A percentile compares a stretch with the other conserved stretches of the same genome.
Evolutionary conservation across 2,113 vertebrate genomes (phyloP).

Genomic region (Epinephelus moara): DNA sequence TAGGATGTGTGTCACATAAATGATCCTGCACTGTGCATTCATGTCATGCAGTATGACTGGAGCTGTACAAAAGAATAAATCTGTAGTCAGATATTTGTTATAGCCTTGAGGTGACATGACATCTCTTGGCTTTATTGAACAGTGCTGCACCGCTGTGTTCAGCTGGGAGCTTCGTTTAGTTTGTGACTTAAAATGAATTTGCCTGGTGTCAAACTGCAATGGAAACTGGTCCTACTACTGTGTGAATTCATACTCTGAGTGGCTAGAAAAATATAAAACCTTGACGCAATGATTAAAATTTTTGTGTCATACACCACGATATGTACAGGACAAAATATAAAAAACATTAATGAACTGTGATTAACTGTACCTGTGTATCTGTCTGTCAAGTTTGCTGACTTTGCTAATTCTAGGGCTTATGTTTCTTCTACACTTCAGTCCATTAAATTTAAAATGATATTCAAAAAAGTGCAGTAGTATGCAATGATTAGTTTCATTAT

Average conservation of each 20-base stretch:
- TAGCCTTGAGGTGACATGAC: slow-evolving; percentile 33
- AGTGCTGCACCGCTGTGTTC: slow-evolving; percentile 1
- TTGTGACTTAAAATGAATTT: slow-evolving; percentile 18
- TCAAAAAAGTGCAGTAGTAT: neutral
- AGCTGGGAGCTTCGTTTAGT: slow-evolving; percentile 8
- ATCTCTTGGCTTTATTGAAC: slow-evolving; percentile 23
- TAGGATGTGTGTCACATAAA: slow-evolving; percentile 38
- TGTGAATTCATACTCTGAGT: neutral
- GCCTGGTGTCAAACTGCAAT: neutral
- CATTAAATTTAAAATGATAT: too few relatives aligned
- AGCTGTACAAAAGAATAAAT: slow-evolving; percentile 22
- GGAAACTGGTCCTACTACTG: neutral
- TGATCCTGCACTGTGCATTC: slow-evolving; percentile 16
- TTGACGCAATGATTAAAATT: neutral
- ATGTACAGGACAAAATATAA: neutral
- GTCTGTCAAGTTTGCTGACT: neutral
- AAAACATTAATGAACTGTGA: too few relatives aligned
- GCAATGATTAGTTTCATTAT: too few relatives aligned
- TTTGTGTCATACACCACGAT: neutral
- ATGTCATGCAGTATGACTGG: slow-evolving; percentile 32
- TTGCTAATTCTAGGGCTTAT: neutral
- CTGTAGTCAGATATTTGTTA: slow-evolving; percentile 16
- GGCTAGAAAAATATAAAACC: neutral
- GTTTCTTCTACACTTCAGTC: neutral
- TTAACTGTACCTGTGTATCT: neutral